Conservation (phyloP, 1,140 invertebrate species). For the Brachionus rubens region DNA sequence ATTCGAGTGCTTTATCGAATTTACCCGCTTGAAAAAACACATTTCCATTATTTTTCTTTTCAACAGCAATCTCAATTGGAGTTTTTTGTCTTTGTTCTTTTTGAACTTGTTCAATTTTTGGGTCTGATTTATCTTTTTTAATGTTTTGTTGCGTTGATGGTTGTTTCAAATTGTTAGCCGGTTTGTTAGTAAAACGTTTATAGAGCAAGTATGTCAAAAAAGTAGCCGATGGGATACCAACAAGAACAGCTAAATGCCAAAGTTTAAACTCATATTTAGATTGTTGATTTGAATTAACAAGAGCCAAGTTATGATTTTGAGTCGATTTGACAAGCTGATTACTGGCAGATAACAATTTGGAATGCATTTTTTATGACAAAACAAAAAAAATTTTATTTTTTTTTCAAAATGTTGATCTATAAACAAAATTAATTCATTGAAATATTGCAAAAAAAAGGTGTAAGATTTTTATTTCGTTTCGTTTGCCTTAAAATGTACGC, state of each 20-base stretch:
- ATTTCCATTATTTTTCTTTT: constrained; percentile 81
- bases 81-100: constrained; percentile 56
- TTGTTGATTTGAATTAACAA: not conserved
- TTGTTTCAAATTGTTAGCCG: not conserved
- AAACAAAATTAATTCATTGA: not conserved
- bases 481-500: not conserved
- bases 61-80: constrained; percentile 69
- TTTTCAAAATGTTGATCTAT: no score
- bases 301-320: not conserved
- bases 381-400: no score
- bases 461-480: not conserved
- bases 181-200: not conserved
- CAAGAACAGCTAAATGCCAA: constrained; percentile 24
- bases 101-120: not conserved
- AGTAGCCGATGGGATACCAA: constrained; percentile 34
- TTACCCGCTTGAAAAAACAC: constrained; percentile 77
- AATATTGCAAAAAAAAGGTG: constrained; percentile 10
- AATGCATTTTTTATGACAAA: constrained; percentile 31
- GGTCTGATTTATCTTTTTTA: not conserved
- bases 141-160: not conserved
- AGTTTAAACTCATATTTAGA: constrained; percentile 35
- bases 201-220: constrained; percentile 22
- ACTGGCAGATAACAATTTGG: not conserved
- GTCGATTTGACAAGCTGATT: not conserved
- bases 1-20: constrained; percentile 79